Conservation (phyloP, 2,797 vertebrate species). For the Paedocypris micromegethes region DNA sequence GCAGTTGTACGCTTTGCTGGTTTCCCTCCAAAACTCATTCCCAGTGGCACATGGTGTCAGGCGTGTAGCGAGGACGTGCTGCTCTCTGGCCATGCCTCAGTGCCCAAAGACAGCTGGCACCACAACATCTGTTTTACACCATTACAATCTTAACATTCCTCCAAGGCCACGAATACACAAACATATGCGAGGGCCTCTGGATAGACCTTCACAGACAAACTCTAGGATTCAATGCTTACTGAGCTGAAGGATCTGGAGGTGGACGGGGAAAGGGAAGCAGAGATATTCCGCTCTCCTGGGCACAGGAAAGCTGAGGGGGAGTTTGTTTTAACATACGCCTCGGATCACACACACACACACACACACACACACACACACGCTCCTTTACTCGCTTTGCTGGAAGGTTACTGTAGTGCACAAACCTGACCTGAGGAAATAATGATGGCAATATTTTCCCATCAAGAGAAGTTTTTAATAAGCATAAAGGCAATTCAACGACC, state of each 20-base stretch:
- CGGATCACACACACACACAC: slow-evolving; percentile 18
- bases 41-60: slow-evolving; percentile 52
- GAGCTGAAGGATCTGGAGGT: slow-evolving; percentile 46
- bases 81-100: slow-evolving; percentile 55
- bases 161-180: slow-evolving; percentile 49
- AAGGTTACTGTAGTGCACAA: slow-evolving; percentile 30
- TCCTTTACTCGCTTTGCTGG: slow-evolving; percentile 9
- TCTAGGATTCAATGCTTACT: slow-evolving; percentile 33
- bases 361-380: slow-evolving; percentile 1
- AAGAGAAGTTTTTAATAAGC: neutral
- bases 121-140: slow-evolving; percentile 61
- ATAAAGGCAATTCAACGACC: neutral
- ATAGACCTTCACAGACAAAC: slow-evolving; percentile 12
- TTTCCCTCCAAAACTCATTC: slow-evolving; percentile 51
- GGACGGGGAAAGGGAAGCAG: slow-evolving; percentile 19
- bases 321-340: slow-evolving; percentile 32
- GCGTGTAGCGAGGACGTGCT: slow-evolving; percentile 53
- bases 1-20: slow-evolving; percentile 31
- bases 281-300: slow-evolving; percentile 46
- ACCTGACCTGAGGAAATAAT: slow-evolving; percentile 10
- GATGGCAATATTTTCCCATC: slow-evolving; percentile 1
- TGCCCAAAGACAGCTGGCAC: slow-evolving; percentile 64
- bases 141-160: slow-evolving; percentile 34
- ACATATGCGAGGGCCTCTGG: neutral
- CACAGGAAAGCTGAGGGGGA: slow-evolving; percentile 39